These are phyloP conservation scores for Myotis brandtii DNA, from an alignment of 2,113 vertebrate species.

Conservation along the genomic window DNA sequence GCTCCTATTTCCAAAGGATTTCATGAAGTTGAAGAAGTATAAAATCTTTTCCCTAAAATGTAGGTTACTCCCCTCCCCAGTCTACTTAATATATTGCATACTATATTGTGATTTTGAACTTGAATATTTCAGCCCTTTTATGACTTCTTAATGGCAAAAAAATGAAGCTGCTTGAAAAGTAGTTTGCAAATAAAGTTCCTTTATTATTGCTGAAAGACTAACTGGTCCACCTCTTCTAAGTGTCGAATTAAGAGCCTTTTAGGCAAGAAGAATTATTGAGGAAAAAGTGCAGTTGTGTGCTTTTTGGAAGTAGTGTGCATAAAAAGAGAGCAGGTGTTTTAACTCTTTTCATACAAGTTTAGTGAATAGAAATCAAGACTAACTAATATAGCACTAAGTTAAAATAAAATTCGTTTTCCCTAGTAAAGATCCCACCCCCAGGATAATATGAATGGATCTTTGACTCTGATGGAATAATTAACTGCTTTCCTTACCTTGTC, in stretches of 20 bases:
- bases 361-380: not conserved
- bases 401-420: not conserved
- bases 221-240: constrained; percentile 62
- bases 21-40: constrained; percentile 46
- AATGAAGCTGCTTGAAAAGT: constrained; percentile 67
- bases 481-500: not conserved
- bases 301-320: not conserved
- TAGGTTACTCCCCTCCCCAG: not conserved
- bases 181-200: constrained; percentile 78
- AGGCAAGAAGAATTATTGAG: constrained; percentile 49
- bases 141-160: constrained; percentile 70
- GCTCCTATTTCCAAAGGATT: constrained; percentile 61
- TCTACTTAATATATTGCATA: constrained; percentile 7
- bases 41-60: constrained; percentile 63
- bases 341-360: constrained; percentile 45
- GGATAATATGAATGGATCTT: not conserved
- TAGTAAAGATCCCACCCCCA: not conserved
- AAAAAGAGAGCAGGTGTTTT: constrained; percentile 53
- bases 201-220: constrained; percentile 73
- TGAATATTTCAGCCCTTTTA: constrained; percentile 49
- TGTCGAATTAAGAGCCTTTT: constrained; percentile 57
- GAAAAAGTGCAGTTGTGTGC: not conserved
- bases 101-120: constrained; percentile 56
- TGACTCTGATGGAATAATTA: not conserved
- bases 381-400: constrained; percentile 6